These are phyloP conservation scores for Oscheius myriophilus DNA, from an alignment of 2,888 invertebrate species.

Conservation along the genomic window DNA sequence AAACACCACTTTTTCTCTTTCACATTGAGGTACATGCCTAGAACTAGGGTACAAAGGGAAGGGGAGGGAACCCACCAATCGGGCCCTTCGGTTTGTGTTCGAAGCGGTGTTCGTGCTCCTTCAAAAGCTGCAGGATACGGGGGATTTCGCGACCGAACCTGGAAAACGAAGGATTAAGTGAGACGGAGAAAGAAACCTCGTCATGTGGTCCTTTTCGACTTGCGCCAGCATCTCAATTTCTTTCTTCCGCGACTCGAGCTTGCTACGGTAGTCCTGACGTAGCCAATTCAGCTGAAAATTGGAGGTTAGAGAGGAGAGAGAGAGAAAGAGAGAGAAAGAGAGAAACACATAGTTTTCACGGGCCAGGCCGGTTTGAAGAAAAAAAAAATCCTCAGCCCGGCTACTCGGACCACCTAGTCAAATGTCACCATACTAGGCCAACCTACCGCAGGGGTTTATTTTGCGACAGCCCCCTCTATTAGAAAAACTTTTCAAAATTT, in stretches of 20 bases:
- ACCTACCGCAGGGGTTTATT: too few species aligned
- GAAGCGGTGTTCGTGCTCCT: constrained; percentile 37
- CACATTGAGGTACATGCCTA: constrained; percentile 53
- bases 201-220: not conserved
- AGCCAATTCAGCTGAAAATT: too few species aligned
- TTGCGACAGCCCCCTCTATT: too few species aligned
- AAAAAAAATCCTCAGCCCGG: too few species aligned
- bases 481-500: too few species aligned
- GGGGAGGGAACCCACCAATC: constrained; percentile 41
- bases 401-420: too few species aligned
- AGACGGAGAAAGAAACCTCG: too few species aligned
- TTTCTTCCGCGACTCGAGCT: not conserved
- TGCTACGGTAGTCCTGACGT: not conserved
- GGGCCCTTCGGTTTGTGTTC: constrained; percentile 58
- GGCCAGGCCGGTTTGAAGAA: too few species aligned
- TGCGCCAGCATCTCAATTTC: not conserved
- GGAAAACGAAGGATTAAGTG: not conserved
- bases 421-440: too few species aligned
- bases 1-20: constrained; percentile 52
- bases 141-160: constrained; percentile 54
- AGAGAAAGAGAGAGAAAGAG: too few species aligned
- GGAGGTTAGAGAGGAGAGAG: too few species aligned
- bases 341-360: too few species aligned
- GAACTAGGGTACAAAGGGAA: not conserved
- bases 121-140: constrained; percentile 40